Evolutionary conservation across 2,113 vertebrate genomes (phyloP), one percentile per base, ranked within the genome.

Genomic region (Crypturellus undulatus): DNA sequence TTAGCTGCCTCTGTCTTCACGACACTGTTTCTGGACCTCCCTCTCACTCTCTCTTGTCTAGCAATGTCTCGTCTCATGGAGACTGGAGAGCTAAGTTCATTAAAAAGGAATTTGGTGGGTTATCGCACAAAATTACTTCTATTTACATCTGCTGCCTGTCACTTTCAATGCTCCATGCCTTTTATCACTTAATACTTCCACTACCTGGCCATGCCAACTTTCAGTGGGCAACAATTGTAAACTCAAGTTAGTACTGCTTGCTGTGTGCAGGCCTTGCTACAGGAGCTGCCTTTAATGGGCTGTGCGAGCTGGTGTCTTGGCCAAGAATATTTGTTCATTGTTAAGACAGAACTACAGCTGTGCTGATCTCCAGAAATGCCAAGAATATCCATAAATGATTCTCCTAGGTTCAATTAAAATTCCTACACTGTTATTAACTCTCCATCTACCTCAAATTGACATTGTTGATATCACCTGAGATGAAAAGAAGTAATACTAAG

Each of bases 111-210:
- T 96, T 94, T 94, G 78, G 83, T 96, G 62, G 70, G 71, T 94
- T 96, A 95, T 93, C 81, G 84, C 82, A 83, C 85, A 86, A 89
- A 96, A 96, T 96, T 96, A 83, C 90, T 89, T 96, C 93, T 79
- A 82, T 91, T 95, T 96, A 91, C 89, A 96, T 96, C 96, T 94
- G 92, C 85, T 94, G 80, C 95, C 89, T 97, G 97, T 95, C 96
- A 96, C 79, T 93, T 96, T 92, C 90, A 86, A 94, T 95, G 85
- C 85, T 94, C 71, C 56, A n/a, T 38, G 65, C 83, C 43, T 96
- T 97, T 94, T 95, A 96, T 97, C 97, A 96, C 93, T 89, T 96
- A 95, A 95, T 96, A 90, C 80, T 96, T 95, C 93, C 43, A 65
- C 90, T 96, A 51, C 89, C 36, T 89, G 82, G 51, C 92, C 90